Percentiles rank a stretch among this genome's conserved stretches.
Conservation (phyloP, 2,888 invertebrate genomes). For the Maniola hyperantus region DNA sequence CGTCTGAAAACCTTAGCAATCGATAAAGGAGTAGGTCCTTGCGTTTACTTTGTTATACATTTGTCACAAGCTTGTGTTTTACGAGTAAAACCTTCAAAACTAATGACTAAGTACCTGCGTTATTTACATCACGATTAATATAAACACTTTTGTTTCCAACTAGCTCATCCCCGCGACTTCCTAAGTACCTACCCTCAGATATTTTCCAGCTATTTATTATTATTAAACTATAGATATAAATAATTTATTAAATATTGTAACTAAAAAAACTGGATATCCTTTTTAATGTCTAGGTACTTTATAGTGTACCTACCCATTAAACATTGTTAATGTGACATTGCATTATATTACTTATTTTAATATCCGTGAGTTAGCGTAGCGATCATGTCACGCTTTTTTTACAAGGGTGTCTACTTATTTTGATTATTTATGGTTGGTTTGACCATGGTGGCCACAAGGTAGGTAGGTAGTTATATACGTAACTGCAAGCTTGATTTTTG, state of each 20-base stretch:
- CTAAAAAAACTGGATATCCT: neutral
- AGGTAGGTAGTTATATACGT: too few relatives aligned
- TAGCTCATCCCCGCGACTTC: too few relatives aligned
- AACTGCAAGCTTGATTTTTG: too few relatives aligned
- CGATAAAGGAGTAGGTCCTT: neutral
- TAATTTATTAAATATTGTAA: neutral
- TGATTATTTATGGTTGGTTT: neutral
- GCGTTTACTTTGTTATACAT: neutral
- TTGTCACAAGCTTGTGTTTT: neutral
- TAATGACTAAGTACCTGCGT: too few relatives aligned
- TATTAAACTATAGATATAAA: neutral
- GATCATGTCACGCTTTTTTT: constrained; percentile 4
- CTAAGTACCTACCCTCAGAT: too few relatives aligned
- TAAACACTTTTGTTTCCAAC: too few relatives aligned
- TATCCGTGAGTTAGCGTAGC: constrained; percentile 8
- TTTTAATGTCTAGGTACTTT: neutral
- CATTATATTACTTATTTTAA: constrained; percentile 8
- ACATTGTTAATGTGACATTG: constrained; percentile 1
- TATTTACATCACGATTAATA: too few relatives aligned
- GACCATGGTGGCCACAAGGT: too few relatives aligned
- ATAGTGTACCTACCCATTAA: neutral
- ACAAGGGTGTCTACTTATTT: constrained; percentile 4
- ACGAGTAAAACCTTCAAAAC: too few relatives aligned
- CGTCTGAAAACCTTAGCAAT: constrained; percentile 20
- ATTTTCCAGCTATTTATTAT: too few relatives aligned